These are phyloP conservation scores for Hylaeus volcanicus DNA, from an alignment of 1,140 invertebrate genomes.

Conservation along the genomic window DNA sequence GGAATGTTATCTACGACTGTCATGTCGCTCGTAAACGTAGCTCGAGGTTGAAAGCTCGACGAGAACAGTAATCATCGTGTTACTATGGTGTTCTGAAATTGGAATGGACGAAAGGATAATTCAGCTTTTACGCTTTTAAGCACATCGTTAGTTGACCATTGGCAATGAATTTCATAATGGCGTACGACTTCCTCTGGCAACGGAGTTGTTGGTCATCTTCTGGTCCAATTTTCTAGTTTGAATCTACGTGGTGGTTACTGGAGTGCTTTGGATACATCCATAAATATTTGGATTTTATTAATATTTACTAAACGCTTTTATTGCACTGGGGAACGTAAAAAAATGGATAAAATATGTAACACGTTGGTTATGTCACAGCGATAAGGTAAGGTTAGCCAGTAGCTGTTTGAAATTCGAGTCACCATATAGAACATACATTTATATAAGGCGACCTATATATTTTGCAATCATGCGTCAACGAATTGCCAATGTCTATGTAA, in stretches of 20 bases:
- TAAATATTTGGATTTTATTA: not conserved
- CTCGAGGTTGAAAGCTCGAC: not conserved
- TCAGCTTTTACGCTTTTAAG: conserved; percentile 22
- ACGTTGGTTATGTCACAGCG: too few species aligned
- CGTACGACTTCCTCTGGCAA: not conserved
- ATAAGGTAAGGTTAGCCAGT: too few species aligned
- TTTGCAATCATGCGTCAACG: too few species aligned
- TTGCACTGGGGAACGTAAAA: too few species aligned
- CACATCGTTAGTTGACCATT: not conserved
- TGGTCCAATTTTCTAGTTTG: not conserved
- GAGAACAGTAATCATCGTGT: not conserved
- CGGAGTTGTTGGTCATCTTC: not conserved
- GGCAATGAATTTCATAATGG: not conserved
- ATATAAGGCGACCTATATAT: too few species aligned
- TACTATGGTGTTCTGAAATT: not conserved
- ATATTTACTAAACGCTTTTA: too few species aligned
- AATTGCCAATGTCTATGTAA: too few species aligned
- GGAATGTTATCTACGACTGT: conserved; percentile 1
- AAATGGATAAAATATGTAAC: too few species aligned
- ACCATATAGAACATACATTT: too few species aligned
- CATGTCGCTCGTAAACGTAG: not conserved
- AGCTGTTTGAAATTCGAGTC: too few species aligned
- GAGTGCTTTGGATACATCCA: not conserved
- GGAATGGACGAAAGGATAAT: not conserved
- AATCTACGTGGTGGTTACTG: not conserved